phyloP scores from a whole-genome alignment of 2,797 vertebrate genomes.

The Macropodus opercularis region DNA sequence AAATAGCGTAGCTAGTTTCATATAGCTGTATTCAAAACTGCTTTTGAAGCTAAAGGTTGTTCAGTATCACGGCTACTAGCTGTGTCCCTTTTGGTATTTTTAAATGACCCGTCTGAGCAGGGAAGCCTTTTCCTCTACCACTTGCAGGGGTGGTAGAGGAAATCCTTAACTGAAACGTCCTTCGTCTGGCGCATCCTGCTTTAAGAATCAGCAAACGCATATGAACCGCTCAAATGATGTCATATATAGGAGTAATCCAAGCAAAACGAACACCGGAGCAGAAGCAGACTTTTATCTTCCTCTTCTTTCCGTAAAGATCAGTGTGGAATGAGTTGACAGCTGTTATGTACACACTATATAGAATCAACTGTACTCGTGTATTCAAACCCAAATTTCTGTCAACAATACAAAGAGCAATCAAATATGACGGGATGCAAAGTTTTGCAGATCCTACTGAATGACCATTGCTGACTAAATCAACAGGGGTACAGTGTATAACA shows the following conservation, averaged over 20 bases:
- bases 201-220: background rate
- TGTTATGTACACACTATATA: too few species aligned
- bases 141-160: conserved; percentile 32
- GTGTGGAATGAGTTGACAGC: background rate
- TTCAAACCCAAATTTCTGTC: too few species aligned
- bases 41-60: too few species aligned
- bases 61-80: too few species aligned
- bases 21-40: too few species aligned
- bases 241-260: background rate
- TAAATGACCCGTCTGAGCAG: background rate
- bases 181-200: conserved; percentile 27
- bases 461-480: background rate
- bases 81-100: background rate
- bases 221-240: too few species aligned
- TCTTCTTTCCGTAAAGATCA: background rate
- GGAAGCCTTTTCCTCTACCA: conserved; percentile 29
- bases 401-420: too few species aligned
- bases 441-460: too few species aligned
- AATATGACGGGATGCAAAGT: too few species aligned
- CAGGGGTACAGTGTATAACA: background rate
- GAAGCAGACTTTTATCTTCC: background rate
- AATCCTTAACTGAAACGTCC: conserved; percentile 44
- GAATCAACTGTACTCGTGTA: background rate
- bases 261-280: background rate
- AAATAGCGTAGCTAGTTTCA: background rate